Conservation (phyloP, 2,888 invertebrate species). For the Cynaeus angustus region DNA sequence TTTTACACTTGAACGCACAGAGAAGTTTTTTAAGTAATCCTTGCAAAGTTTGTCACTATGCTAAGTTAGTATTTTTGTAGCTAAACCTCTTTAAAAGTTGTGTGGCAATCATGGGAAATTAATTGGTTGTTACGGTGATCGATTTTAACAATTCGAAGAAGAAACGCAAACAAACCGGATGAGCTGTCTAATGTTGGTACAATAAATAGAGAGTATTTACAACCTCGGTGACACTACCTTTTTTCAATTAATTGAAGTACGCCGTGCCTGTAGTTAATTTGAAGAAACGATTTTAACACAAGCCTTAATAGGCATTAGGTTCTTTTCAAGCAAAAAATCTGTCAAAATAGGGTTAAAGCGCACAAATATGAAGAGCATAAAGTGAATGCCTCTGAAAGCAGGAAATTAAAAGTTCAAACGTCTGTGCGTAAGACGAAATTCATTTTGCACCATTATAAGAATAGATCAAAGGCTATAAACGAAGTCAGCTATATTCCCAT, state of each 20-base stretch:
- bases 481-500: conserved; percentile 35
- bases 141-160: conserved; percentile 37
- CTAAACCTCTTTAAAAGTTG: conserved; percentile 4
- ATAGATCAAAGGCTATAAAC: conserved; percentile 58
- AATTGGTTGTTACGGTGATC: conserved; percentile 20
- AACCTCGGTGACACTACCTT: conserved; percentile 1
- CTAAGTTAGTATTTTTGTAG: not conserved
- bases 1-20: not conserved
- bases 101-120: conserved; percentile 4
- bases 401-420: conserved; percentile 68
- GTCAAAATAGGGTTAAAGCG: conserved; percentile 38
- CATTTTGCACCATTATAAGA: conserved; percentile 56
- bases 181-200: conserved; percentile 15
- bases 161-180: conserved; percentile 15
- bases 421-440: conserved; percentile 61
- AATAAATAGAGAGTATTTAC: conserved; percentile 2
- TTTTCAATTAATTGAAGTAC: not conserved
- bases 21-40: not conserved
- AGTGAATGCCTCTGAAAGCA: conserved; percentile 62
- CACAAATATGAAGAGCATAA: conserved; percentile 44
- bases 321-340: conserved; percentile 17
- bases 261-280: no score
- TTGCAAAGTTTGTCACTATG: not conserved
- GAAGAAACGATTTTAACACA: conserved; percentile 19
- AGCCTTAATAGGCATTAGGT: conserved; percentile 26